Evolutionary conservation across 2,113 vertebrate genomes (phyloP).

Genomic region (Pangasianodon hypophthalmus): DNA sequence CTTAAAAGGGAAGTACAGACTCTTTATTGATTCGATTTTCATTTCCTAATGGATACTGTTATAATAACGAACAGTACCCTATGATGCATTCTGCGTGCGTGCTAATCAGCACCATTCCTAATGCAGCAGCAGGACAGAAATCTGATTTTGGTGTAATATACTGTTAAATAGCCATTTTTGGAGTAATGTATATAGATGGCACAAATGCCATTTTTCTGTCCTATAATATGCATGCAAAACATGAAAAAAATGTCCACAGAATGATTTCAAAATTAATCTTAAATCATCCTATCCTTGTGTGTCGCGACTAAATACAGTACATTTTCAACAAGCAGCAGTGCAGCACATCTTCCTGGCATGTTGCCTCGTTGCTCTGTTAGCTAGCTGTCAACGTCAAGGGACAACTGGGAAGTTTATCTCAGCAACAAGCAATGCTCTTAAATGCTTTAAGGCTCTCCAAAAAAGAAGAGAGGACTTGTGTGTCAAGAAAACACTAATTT

Average conservation of each 20-base stretch:
- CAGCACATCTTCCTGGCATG: not conserved
- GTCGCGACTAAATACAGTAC: not conserved
- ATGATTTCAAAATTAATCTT: not conserved
- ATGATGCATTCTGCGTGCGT: not conserved
- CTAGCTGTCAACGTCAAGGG: not conserved
- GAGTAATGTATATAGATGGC: not conserved
- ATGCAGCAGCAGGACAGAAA: not conserved
- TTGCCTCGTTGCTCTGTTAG: not conserved
- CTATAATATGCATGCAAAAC: not conserved
- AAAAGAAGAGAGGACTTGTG: not conserved
- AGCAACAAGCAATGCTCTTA: not conserved
- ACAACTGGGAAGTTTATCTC: not conserved
- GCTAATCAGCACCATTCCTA: not conserved
- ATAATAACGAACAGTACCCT: not conserved
- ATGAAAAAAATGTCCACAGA: not conserved
- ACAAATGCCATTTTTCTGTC: not conserved
- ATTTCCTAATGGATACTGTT: not conserved
- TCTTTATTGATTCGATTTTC: not conserved
- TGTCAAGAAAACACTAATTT: not conserved
- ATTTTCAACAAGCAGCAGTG: not conserved
- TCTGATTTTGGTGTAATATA: not conserved
- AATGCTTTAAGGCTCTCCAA: not conserved
- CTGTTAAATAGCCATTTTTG: not conserved
- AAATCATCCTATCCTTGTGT: not conserved
- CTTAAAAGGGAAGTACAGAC: not conserved